Evolutionary conservation across 23 tunicate species (phyloP), one percentile per base, ranked within the genome.

Genomic region (Ciona savignyi): DNA sequence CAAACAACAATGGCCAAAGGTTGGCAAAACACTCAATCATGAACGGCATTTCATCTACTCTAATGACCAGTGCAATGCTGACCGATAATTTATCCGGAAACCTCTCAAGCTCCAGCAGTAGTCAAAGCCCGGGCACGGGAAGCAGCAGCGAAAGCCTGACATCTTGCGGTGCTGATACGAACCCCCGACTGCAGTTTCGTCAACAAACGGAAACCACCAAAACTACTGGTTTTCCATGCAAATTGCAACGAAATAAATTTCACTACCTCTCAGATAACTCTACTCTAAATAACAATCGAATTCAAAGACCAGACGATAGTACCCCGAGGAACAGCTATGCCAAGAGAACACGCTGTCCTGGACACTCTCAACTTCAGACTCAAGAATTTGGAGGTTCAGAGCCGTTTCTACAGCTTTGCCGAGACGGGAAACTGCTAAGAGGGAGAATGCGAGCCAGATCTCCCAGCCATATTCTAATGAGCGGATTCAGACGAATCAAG

Each of bases 401-500:
- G 49, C 96, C 96, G 27, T 88, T 88, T 51, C 33, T 83, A 34
- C 80, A 68, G 31, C 79, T 88, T 23, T 88, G 96, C 62, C 87
- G 96, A 3, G 87, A 72, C 23, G 79, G 77, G 2, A 66, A 49
- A 73, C 32, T 56, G 26, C 25, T 78, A 29, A 74, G 84, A n/a
- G 34, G 70, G 19, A 27, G 81, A 69, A 33, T 48, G 22, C 74
- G 81, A 23, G 60, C 78, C 33, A 62, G 76, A 11, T 83, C 87
- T 19, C 87, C 96, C 4, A 72, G 74, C 27, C 74, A 81, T 23
- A 29, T 83, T 30, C 67, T 88, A 24, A 51, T 77, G 33, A 85
- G 79, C 70, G 81, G 96, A 3, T 71, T 88, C 29, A 79, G 78
- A 51, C 72, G 76, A 62, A 88, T 88, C 34, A 71, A 68, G 28